These are phyloP conservation scores for Cassiopea xamachana DNA, from an alignment of 30 jellyfish, hydroid and myxozoan genomes.

Conservation along the genomic window DNA sequence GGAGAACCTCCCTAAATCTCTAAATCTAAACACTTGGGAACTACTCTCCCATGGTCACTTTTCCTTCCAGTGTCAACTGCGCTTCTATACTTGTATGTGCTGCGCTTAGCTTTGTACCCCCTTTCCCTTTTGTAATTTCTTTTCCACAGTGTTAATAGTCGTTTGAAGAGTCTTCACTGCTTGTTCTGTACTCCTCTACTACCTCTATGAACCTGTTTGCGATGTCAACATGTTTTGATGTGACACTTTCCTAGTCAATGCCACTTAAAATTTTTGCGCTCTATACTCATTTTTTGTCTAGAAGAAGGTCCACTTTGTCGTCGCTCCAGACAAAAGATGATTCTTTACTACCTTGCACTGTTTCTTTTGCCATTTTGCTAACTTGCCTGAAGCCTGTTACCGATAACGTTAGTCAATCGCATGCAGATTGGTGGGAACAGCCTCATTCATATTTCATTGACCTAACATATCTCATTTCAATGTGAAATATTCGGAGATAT, in stretches of 20 bases:
- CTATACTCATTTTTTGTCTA: slow-evolving; percentile 12
- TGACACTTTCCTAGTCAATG: slow-evolving; percentile 24
- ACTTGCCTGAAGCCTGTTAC: not conserved
- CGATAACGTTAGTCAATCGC: not conserved
- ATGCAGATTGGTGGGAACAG: slow-evolving; percentile 1
- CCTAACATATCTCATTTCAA: not conserved
- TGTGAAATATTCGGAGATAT: not conserved
- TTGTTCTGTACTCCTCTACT: not conserved
- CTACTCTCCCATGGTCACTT: slow-evolving; percentile 50
- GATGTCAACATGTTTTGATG: slow-evolving; percentile 16
- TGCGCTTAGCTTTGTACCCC: slow-evolving; percentile 20
- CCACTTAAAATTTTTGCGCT: not conserved
- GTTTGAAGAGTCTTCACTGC: not conserved
- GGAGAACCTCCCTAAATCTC: slow-evolving; percentile 54
- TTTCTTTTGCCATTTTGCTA: slow-evolving; percentile 4
- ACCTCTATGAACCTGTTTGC: not conserved
- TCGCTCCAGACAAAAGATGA: slow-evolving; percentile 23
- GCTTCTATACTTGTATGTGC: not conserved
- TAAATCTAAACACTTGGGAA: not conserved
- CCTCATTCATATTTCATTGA: not conserved
- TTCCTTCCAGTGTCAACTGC: too few relatives aligned
- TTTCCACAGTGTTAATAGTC: slow-evolving; percentile 13
- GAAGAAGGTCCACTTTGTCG: slow-evolving; percentile 31
- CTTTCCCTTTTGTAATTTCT: slow-evolving; percentile 19
- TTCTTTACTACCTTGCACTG: slow-evolving; percentile 2